Percentiles rank a stretch among this genome's conserved stretches.
phyloP scores from a whole-genome alignment of 2,888 invertebrate species.

The Orchesellides sinensis region DNA sequence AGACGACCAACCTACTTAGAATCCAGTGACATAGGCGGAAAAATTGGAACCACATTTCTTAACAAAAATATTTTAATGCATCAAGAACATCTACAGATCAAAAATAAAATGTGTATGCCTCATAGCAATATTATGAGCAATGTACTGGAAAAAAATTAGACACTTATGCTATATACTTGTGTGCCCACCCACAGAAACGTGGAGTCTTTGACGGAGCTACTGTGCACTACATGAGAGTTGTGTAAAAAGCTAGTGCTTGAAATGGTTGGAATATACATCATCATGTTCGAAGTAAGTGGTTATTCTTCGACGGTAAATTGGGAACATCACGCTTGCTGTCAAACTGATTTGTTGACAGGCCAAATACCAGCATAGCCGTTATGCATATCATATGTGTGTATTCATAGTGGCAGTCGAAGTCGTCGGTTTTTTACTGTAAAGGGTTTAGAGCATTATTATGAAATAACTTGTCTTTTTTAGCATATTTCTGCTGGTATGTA shows the following conservation, averaged over 20 bases:
- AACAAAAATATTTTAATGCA: too few relatives aligned
- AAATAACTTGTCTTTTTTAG: too few relatives aligned
- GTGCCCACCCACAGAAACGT: too few relatives aligned
- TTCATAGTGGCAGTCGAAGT: too few relatives aligned
- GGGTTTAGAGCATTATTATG: too few relatives aligned
- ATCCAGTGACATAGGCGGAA: background rate
- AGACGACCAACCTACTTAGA: background rate
- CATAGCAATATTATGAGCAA: constrained; percentile 20
- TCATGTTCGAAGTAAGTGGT: constrained; percentile 21
- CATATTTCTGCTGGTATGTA: too few relatives aligned
- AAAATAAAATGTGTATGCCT: background rate
- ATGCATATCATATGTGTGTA: background rate
- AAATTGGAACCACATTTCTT: constrained; percentile 26
- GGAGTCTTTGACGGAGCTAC: too few relatives aligned
- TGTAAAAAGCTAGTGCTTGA: background rate
- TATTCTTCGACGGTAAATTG: constrained; percentile 51
- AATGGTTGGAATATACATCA: background rate
- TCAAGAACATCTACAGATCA: constrained; percentile 11
- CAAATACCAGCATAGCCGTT: constrained; percentile 31
- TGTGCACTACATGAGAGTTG: constrained; percentile 1
- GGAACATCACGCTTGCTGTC: constrained; percentile 63
- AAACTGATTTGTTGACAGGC: constrained; percentile 62
- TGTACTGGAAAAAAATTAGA: constrained; percentile 55
- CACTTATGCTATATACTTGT: too few relatives aligned
- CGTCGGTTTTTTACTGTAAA: too few relatives aligned